Evolutionary conservation across 2,888 invertebrate species (phyloP), one percentile per base, ranked within the genome.

Genomic region (Nezara viridula): DNA sequence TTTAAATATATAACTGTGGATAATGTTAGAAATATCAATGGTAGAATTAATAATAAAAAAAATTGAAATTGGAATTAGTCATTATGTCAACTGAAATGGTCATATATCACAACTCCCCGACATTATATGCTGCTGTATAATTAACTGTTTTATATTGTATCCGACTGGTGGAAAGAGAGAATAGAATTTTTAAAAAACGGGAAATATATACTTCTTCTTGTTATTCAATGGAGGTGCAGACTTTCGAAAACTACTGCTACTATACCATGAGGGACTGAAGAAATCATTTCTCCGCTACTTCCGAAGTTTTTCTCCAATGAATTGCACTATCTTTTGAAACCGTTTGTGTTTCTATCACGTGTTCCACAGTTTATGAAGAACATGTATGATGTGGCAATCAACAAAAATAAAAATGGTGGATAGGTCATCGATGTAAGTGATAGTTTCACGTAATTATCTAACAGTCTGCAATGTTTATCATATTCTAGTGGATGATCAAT

Each of bases 211-310:
- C 10, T 44, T 5, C 60, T 27, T 60, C 27, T 60, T 12, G 27
- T 60, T 60, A 27, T 27, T 60, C 60, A 60, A 60, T 60, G 3
- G 4, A 55, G n/a, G 21, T n/a, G 37, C 32, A 73, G 37, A 73
- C 19, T 73, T 73, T 73, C 37, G 66, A 37, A 73, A 73, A 73
- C 32, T 73, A 73, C 19, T 19, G 37, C 66, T 73, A 21, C 37
- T 27, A 0, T 73, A 21, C 37, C 37, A 0, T 19, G 32, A 73
- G 19, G 37, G 37, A 73, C 32, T 37, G 19, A 73, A 73, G 37
- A 73, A 73, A 73, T 73, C 32, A 73, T 32, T 73, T 37, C 32
- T 37, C 66, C 66, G 66, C 66, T 73, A 73, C 66, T 19, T 73
- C 37, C 37, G 60, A 73, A 19, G 66, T 73, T 73, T 37, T 73